Evolutionary conservation across 1,140 invertebrate genomes (phyloP).

Genomic region (Planococcus citri): DNA sequence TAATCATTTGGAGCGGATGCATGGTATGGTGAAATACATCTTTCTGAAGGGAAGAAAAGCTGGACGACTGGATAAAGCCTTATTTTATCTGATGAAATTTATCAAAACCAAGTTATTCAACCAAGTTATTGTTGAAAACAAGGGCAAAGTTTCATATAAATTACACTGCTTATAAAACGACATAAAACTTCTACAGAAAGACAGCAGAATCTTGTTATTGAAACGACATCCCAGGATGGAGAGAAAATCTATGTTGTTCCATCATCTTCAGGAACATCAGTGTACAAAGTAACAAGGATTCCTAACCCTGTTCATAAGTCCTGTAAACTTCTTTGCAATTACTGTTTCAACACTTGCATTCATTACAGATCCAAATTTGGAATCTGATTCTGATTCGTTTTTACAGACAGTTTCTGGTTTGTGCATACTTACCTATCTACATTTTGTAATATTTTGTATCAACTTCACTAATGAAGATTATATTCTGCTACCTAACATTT

Average conservation of each 20-base stretch:
- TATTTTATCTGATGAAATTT: not conserved
- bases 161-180: not conserved
- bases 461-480: too few relatives aligned
- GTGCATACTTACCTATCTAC: too few relatives aligned
- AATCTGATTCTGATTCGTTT: too few relatives aligned
- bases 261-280: not conserved
- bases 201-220: not conserved
- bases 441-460: too few relatives aligned
- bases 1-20: conserved; percentile 17
- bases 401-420: too few relatives aligned
- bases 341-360: not conserved
- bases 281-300: not conserved
- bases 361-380: too few relatives aligned
- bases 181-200: not conserved
- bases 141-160: not conserved
- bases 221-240: too few relatives aligned
- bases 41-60: not conserved
- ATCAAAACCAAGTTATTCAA: not conserved
- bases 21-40: not conserved
- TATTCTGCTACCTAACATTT: too few relatives aligned
- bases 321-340: not conserved
- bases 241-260: too few relatives aligned
- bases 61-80: conserved; percentile 3
- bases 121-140: not conserved
- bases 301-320: not conserved